Percentiles rank a stretch among this genome's conserved stretches.
phyloP scores from a whole-genome alignment of 1,140 invertebrate genomes.

The Dysdera silvatica region DNA sequence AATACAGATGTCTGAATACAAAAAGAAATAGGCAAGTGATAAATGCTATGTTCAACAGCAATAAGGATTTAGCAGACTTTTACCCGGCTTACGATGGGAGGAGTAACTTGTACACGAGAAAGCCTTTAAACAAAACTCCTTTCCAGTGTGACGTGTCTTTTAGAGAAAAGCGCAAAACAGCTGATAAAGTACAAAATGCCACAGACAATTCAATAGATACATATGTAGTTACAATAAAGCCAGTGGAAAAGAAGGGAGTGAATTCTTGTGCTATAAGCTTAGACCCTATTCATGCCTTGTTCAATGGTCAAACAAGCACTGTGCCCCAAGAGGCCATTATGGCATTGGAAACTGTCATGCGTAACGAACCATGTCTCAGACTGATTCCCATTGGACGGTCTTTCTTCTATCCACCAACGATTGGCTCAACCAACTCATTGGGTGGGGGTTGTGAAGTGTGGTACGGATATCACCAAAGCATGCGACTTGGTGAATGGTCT shows the following conservation, averaged over 20 bases:
- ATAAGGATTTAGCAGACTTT: not conserved
- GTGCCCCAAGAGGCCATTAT: constrained; percentile 22
- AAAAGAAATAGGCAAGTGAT: constrained; percentile 11
- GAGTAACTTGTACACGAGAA: constrained; percentile 7
- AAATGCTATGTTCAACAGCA: not conserved
- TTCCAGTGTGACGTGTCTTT: not conserved
- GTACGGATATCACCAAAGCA: constrained; percentile 30
- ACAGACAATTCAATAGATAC: not conserved
- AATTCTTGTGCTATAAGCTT: constrained; percentile 13
- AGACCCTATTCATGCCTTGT: constrained; percentile 18
- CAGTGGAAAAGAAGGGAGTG: constrained; percentile 6
- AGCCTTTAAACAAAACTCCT: not conserved
- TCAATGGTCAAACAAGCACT: not conserved
- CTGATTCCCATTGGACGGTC: constrained; percentile 28
- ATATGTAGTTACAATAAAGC: constrained; percentile 20
- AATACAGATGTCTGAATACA: constrained; percentile 5
- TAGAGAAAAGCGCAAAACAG: not conserved
- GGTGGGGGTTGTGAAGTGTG: constrained; percentile 26
- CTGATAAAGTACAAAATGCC: not conserved
- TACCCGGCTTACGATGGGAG: constrained; percentile 18
- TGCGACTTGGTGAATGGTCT: constrained; percentile 26
- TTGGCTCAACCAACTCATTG: not conserved
- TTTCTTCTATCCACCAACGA: constrained; percentile 21
- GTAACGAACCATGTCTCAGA: constrained; percentile 15
- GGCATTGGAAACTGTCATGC: constrained; percentile 26